Conservation (phyloP, 1,140 invertebrate genomes). For the Eubasilissa regina region DNA sequence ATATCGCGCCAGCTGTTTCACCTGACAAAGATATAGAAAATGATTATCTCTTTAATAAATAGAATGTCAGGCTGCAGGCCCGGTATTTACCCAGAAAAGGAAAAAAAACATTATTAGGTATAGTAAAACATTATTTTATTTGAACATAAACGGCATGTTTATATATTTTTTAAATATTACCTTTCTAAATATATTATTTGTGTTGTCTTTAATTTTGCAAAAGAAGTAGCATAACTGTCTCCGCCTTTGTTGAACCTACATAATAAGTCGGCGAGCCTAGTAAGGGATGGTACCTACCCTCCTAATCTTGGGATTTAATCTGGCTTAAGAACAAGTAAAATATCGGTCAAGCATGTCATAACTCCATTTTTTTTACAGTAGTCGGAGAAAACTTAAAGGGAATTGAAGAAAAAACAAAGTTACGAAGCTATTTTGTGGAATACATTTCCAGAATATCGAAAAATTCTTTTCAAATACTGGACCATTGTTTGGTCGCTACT, state of each 20-base stretch:
- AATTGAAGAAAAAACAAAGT: background rate
- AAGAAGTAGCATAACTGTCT: background rate
- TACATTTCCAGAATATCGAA: slow-evolving; percentile 9
- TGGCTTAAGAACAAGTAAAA: slow-evolving; percentile 38
- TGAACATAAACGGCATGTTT: too few relatives aligned
- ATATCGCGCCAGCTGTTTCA: too few relatives aligned
- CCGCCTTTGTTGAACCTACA: slow-evolving; percentile 1
- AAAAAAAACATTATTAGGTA: too few relatives aligned
- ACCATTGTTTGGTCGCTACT: slow-evolving; percentile 29
- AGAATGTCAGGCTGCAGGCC: too few relatives aligned
- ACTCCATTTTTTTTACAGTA: slow-evolving; percentile 7
- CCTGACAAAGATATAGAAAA: too few relatives aligned
- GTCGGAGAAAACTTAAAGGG: slow-evolving; percentile 7
- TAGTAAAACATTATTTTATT: too few relatives aligned
- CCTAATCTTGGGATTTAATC: slow-evolving; percentile 34
- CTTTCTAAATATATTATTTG: background rate
- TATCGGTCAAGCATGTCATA: slow-evolving; percentile 33
- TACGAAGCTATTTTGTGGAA: slow-evolving; percentile 2
- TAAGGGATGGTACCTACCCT: background rate
- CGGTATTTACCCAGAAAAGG: too few relatives aligned
- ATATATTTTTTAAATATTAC: background rate
- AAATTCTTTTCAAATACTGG: slow-evolving; percentile 6
- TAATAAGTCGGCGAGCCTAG: slow-evolving; percentile 15
- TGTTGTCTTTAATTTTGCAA: background rate
- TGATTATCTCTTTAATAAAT: too few relatives aligned